Percentiles rank a stretch among this genome's conserved stretches.
phyloP scores from a whole-genome alignment of 2,797 vertebrate genomes.

The Intellagama lesueurii region DNA sequence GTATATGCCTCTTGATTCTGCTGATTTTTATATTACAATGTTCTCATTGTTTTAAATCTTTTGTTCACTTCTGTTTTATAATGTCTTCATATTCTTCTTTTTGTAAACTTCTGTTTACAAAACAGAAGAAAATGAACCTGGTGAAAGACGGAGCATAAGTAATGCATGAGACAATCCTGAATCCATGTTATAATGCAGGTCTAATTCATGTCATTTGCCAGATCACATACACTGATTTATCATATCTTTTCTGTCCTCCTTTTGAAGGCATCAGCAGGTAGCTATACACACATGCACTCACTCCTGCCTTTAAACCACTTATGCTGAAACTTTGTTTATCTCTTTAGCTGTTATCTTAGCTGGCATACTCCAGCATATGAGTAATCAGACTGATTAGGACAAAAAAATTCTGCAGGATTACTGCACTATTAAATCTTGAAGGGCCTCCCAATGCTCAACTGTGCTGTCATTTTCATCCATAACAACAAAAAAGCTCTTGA shows the following conservation, averaged over 20 bases:
- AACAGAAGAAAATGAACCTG: background rate
- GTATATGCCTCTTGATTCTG: background rate
- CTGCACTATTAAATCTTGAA: conserved; percentile 4
- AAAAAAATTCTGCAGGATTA: background rate
- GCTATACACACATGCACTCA: background rate
- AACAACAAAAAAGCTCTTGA: background rate
- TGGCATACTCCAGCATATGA: conserved; percentile 13
- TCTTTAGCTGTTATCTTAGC: background rate
- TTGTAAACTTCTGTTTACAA: background rate
- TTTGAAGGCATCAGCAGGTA: background rate
- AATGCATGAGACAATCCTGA: background rate
- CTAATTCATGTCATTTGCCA: background rate
- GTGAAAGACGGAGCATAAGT: background rate
- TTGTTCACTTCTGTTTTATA: background rate
- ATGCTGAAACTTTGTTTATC: conserved; percentile 12
- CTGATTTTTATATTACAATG: background rate
- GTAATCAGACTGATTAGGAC: conserved; percentile 16
- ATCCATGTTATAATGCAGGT: background rate
- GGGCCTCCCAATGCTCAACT: background rate
- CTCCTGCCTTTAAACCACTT: background rate
- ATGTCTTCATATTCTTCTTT: background rate
- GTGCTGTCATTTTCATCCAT: background rate
- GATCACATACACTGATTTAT: background rate
- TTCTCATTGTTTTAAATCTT: background rate
- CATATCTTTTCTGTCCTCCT: background rate